Conservation (phyloP, 2,888 invertebrate species). For the Eupelmus urozonus region DNA sequence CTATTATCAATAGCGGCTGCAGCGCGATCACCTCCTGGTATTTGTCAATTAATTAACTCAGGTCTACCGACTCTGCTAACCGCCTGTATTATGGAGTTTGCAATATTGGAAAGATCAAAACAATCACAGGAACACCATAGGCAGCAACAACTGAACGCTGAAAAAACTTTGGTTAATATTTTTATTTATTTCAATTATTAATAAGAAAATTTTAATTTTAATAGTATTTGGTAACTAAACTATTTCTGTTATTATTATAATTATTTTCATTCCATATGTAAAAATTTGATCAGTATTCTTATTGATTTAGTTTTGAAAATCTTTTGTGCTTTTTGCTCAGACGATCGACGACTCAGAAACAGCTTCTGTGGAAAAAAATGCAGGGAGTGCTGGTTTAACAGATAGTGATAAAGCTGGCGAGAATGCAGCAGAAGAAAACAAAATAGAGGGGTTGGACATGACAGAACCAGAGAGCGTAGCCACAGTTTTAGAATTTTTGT, state of each 20-base stretch:
- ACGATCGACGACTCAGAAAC: slow-evolving; percentile 6
- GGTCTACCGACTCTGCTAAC: slow-evolving; percentile 84
- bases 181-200: slow-evolving; percentile 12
- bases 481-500: slow-evolving; percentile 88
- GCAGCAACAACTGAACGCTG: slow-evolving; percentile 19
- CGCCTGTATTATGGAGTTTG: slow-evolving; percentile 78
- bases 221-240: too few species aligned
- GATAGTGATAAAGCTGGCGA: slow-evolving; percentile 78
- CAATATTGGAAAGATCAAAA: slow-evolving; percentile 48
- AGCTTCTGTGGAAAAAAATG: slow-evolving; percentile 1
- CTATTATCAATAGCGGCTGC: slow-evolving; percentile 88
- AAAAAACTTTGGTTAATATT: slow-evolving; percentile 32
- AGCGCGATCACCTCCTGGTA: slow-evolving; percentile 88
- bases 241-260: too few species aligned
- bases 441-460: slow-evolving; percentile 76
- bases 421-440: slow-evolving; percentile 46
- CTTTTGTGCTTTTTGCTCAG: slow-evolving; percentile 15
- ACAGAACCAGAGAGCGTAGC: slow-evolving; percentile 81
- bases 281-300: not conserved
- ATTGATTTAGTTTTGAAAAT: not conserved
- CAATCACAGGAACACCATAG: slow-evolving; percentile 18
- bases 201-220: slow-evolving; percentile 6
- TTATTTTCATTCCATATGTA: not conserved
- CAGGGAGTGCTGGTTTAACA: slow-evolving; percentile 71
- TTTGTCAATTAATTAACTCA: slow-evolving; percentile 87